Evolutionary conservation across 1,140 invertebrate species (phyloP), one percentile per base, ranked within the genome.

Genomic region (Theocolax elegans): DNA sequence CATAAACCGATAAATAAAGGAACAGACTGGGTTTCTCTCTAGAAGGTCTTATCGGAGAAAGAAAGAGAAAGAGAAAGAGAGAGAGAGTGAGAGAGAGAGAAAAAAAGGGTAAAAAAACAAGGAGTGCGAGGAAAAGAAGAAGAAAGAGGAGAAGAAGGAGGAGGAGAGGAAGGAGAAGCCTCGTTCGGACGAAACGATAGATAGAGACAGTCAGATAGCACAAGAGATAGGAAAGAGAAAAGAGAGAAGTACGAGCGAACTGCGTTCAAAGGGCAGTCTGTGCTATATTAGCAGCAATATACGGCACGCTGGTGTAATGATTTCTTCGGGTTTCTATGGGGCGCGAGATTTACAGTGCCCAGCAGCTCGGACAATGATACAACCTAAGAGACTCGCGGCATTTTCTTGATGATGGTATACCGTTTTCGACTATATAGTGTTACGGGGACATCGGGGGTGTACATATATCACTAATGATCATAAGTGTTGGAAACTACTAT

Each of bases 311-410:
- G 40, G 40, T 62, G 71, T 79, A 78, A 80, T 79, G 77, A 80
- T 79, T 77, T 78, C 77, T 79, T 78, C 74, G 72, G 72, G 65
- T 56, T 70, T 73, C 19, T 78, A 74, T 60, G 70, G 67, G 68
- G 72, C 25, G 59, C 54, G 73, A 80, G 77, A 80, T 79, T 79
- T 77, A 80, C 76, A 40, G 70, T 75, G 74, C 71, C 75, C 73
- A 67, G 74, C 72, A 76, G 73, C 75, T 40, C 23, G 21, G 58
- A 60, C 40, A 60, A 60, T 46, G 58, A 60, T 44, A 44, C 58
- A 29, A 46, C 19, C 29, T 12, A 12, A 38, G 35, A n/a, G n/a
- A n/a, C n/a, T n/a, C n/a, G n/a, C n/a, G n/a, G n/a, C n/a, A n/a
- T n/a, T n/a, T n/a, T n/a, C n/a, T n/a, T n/a, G n/a, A n/a, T n/a